Conservation (phyloP, 2,113 vertebrate species). For the Columbina picui region DNA sequence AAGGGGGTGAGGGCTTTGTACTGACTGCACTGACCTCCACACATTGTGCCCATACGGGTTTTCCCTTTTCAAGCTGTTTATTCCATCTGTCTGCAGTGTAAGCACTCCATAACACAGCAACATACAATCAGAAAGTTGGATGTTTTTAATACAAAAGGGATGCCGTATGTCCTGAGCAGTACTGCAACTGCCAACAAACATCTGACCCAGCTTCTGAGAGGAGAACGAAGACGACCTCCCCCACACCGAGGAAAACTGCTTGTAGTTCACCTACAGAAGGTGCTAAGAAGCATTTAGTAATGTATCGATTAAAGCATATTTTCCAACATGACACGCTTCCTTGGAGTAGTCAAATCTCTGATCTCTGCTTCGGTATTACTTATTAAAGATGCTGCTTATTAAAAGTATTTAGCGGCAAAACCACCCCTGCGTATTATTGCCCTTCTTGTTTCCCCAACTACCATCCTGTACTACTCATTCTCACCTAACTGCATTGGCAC, state of each 20-base stretch:
- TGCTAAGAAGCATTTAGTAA: background rate
- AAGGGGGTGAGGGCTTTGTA: background rate
- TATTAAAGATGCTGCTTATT: background rate
- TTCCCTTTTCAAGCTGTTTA: background rate
- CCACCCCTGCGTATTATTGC: background rate
- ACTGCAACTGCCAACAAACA: background rate
- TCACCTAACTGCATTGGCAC: background rate
- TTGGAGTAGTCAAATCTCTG: background rate
- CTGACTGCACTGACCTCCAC: background rate
- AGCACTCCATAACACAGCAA: background rate
- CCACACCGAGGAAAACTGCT: background rate
- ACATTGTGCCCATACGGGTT: background rate
- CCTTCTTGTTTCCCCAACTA: background rate
- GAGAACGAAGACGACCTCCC: background rate
- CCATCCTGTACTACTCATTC: background rate
- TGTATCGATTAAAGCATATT: background rate
- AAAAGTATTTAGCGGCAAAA: background rate
- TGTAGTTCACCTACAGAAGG: background rate
- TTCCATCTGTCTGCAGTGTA: background rate
- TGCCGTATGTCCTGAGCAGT: background rate
- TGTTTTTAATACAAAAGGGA: background rate
- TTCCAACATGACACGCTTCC: background rate
- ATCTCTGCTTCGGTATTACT: background rate
- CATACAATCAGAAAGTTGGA: background rate
- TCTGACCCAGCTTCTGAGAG: background rate